phyloP scores from a whole-genome alignment of 2,113 vertebrate genomes.

The Myotis yumanensis region DNA sequence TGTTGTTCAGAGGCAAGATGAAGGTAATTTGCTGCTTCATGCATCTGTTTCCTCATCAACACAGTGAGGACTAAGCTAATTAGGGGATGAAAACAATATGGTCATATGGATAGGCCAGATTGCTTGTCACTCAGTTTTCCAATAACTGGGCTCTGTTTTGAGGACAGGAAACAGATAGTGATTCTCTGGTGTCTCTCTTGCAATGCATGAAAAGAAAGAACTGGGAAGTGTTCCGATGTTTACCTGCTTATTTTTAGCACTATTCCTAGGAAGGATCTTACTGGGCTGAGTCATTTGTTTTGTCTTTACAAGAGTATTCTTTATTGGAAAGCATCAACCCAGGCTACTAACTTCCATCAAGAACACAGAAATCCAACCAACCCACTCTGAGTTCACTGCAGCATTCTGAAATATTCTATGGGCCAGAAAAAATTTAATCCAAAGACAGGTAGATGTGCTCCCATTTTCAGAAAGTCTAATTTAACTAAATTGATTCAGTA shows the following conservation, averaged over 20 bases:
- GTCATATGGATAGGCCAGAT: slow-evolving; percentile 90
- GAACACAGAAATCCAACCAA: neutral
- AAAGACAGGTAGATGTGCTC: neutral
- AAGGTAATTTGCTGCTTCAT: slow-evolving; percentile 87
- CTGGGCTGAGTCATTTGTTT: neutral
- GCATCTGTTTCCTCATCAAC: slow-evolving; percentile 90
- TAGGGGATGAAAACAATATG: slow-evolving; percentile 89
- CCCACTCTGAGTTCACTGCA: neutral
- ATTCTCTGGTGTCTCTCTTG: slow-evolving; percentile 65
- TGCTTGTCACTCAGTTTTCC: slow-evolving; percentile 86
- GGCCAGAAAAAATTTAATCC: slow-evolving; percentile 18
- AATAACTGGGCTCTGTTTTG: slow-evolving; percentile 79
- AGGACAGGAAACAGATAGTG: slow-evolving; percentile 79
- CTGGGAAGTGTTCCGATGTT: slow-evolving; percentile 66
- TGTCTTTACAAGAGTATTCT: slow-evolving; percentile 13
- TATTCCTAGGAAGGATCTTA: slow-evolving; percentile 63
- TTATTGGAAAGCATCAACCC: slow-evolving; percentile 34
- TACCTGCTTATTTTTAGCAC: slow-evolving; percentile 79
- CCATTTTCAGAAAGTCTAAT: neutral
- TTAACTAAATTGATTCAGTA: neutral
- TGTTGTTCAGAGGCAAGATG: slow-evolving; percentile 80
- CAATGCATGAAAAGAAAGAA: neutral
- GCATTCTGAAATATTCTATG: neutral
- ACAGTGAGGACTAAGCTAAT: slow-evolving; percentile 88
- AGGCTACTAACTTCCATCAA: neutral